Evolutionary conservation across 2,113 vertebrate genomes (phyloP).

Genomic region (Tautogolabrus adspersus): DNA sequence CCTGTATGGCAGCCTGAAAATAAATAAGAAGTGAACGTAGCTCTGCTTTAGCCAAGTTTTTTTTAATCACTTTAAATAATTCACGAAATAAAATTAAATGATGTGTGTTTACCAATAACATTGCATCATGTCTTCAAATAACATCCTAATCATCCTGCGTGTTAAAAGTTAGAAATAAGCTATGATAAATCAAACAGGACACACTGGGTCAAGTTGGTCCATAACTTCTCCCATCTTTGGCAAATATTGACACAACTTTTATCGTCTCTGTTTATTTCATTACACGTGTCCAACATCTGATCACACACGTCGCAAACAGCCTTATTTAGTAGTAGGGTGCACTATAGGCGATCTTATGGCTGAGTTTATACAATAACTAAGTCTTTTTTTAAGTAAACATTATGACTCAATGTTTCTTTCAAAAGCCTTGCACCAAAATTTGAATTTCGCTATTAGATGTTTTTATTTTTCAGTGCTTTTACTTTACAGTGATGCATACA

Average conservation of each 20-base stretch:
- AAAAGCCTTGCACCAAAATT: too few species aligned
- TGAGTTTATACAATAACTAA: too few species aligned
- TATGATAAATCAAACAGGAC: not conserved
- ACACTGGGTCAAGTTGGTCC: conserved; percentile 3
- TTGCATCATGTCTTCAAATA: not conserved
- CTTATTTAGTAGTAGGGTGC: conserved; percentile 3
- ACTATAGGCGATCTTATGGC: not conserved
- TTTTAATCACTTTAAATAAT: conserved; percentile 27
- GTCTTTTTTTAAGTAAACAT: not conserved
- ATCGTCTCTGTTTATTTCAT: not conserved
- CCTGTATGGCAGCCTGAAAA: conserved; percentile 34
- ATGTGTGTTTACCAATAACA: not conserved
- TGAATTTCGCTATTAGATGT: too few species aligned
- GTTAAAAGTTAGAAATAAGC: too few species aligned
- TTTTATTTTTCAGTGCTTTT: too few species aligned
- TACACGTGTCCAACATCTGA: not conserved
- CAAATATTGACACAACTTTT: not conserved
- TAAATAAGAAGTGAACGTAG: conserved; percentile 49
- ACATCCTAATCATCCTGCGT: not conserved
- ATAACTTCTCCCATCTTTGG: not conserved
- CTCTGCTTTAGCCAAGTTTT: conserved; percentile 44
- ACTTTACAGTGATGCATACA: not conserved
- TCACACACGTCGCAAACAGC: not conserved
- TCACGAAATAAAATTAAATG: conserved; percentile 50
- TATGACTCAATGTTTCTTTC: too few species aligned